Conservation (phyloP, 2,113 vertebrate species). For the Syrmaticus mikado region DNA sequence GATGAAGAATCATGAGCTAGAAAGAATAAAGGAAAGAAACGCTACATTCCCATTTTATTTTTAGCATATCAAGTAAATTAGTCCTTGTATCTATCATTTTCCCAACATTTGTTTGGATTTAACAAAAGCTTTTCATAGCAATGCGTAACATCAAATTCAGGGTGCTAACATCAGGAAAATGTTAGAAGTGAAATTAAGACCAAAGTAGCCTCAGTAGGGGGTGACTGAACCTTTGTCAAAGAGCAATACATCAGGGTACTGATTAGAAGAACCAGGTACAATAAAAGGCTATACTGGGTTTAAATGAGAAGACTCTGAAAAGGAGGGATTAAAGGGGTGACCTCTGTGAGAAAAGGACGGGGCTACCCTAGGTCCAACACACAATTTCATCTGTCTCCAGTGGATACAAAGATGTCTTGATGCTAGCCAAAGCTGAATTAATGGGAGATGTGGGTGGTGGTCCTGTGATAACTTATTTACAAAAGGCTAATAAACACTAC, state of each 20-base stretch:
- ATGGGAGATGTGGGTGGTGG: accelerated
- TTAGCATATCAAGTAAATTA: not conserved
- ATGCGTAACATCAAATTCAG: not conserved
- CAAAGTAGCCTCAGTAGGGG: not conserved
- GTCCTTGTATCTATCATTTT: not conserved
- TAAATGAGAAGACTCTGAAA: not conserved
- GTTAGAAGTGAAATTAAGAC: not conserved
- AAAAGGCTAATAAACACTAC: not conserved
- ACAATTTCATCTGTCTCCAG: not conserved
- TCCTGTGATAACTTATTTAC: not conserved
- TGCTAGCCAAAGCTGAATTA: not conserved
- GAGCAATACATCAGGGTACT: not conserved
- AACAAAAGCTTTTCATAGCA: not conserved
- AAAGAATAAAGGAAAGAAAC: not conserved
- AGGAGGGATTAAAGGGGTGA: not conserved
- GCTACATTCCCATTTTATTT: not conserved
- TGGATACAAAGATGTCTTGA: too few relatives aligned
- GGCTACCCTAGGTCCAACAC: not conserved
- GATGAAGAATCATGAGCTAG: not conserved
- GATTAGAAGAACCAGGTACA: not conserved
- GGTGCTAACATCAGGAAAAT: not conserved
- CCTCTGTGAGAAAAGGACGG: not conserved
- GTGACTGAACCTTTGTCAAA: not conserved
- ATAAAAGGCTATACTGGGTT: not conserved
- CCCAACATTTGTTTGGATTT: not conserved